These are phyloP conservation scores for Vireo altiloquus DNA, from an alignment of 2,113 vertebrate genomes.

Conservation along the genomic window DNA sequence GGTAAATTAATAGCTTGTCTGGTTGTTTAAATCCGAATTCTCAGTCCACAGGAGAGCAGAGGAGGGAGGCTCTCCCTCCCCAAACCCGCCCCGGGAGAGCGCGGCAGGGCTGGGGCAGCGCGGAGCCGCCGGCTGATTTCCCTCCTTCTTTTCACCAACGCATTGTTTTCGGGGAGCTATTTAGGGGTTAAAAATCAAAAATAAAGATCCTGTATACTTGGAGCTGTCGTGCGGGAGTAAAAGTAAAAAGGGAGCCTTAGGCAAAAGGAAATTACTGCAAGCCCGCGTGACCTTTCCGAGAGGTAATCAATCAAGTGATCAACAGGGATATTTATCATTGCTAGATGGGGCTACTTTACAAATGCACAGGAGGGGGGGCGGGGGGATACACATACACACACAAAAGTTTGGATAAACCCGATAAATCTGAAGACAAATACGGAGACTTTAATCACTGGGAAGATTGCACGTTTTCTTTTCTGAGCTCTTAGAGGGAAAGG, in stretches of 20 bases:
- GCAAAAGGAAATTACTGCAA: constrained; percentile 98
- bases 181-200: constrained; percentile 90
- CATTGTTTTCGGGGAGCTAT: constrained; percentile 77
- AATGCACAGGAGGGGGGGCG: constrained; percentile 50
- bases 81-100: constrained; percentile 42
- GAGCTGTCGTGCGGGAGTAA: constrained; percentile 86
- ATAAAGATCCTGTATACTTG: constrained; percentile 82
- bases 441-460: constrained; percentile 48
- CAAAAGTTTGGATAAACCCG: constrained; percentile 71
- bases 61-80: constrained; percentile 58
- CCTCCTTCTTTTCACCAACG: constrained; percentile 61
- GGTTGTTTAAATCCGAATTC: constrained; percentile 82
- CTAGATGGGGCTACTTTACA: constrained; percentile 82
- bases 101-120: constrained; percentile 16
- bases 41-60: constrained; percentile 74
- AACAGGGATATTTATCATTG: constrained; percentile 99
- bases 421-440: constrained; percentile 47
- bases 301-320: constrained; percentile 99
- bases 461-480: constrained; percentile 9
- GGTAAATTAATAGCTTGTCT: constrained; percentile 87
- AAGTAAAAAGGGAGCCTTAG: constrained; percentile 97
- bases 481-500: neutral
- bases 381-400: neutral
- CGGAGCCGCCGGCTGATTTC: constrained; percentile 62
- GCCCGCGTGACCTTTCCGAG: constrained; percentile 96